phyloP scores from a whole-genome alignment of 2,797 vertebrate genomes.

The Characodon lateralis region DNA sequence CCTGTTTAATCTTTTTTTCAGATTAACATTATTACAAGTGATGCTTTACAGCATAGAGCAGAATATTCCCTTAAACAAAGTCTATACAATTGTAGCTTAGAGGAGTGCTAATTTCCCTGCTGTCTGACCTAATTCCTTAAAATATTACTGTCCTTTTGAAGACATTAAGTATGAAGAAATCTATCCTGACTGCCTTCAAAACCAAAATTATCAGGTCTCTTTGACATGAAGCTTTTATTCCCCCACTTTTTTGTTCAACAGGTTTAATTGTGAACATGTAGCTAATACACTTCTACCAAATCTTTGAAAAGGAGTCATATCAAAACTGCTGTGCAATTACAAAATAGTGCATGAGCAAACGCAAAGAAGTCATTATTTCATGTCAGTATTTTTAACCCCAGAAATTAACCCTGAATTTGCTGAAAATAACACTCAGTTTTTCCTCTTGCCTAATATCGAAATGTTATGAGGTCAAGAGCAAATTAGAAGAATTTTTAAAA shows the following conservation, averaged over 20 bases:
- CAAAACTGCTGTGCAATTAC: background rate
- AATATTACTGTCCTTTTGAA: background rate
- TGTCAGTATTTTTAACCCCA: background rate
- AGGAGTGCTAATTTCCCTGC: background rate
- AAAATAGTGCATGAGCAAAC: background rate
- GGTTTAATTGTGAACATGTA: background rate
- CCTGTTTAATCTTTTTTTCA: conserved; percentile 6
- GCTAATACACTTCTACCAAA: background rate
- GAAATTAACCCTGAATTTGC: background rate
- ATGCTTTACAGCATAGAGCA: background rate
- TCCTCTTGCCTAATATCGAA: background rate
- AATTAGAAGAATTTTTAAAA: background rate
- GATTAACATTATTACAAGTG: too few relatives aligned
- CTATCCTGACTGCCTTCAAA: background rate
- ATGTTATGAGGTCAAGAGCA: background rate
- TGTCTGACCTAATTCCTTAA: background rate
- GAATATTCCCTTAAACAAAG: background rate
- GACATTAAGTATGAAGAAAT: background rate
- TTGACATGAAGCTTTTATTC: background rate
- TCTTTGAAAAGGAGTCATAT: background rate
- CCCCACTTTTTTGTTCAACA: background rate
- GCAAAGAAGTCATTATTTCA: background rate
- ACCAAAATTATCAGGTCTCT: background rate
- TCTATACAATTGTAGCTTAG: background rate
- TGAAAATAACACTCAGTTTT: background rate